These are phyloP conservation scores for Cheilosia scutellata DNA, from an alignment of 2,888 invertebrate genomes.

Conservation along the genomic window DNA sequence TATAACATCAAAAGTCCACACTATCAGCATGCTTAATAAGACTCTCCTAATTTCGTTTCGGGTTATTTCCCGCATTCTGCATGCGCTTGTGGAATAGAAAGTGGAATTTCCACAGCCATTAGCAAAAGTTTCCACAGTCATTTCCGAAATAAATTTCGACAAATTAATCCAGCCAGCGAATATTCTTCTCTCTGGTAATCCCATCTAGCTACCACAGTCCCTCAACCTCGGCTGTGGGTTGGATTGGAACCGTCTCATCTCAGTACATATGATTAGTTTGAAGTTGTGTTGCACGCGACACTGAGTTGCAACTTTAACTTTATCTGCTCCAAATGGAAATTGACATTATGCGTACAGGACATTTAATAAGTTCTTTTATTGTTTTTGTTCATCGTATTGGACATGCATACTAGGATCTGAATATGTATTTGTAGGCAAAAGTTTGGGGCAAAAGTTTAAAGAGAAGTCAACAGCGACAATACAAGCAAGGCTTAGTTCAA, in stretches of 20 bases:
- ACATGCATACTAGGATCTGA: background rate
- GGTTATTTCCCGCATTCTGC: conserved; percentile 43
- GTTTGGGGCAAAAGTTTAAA: too few species aligned
- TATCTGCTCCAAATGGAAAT: background rate
- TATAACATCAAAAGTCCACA: conserved; percentile 46
- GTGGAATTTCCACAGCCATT: conserved; percentile 41
- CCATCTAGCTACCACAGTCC: background rate
- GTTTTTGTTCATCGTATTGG: background rate
- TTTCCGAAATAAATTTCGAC: conserved; percentile 42
- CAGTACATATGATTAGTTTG: conserved; percentile 15
- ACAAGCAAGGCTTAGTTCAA: too few species aligned
- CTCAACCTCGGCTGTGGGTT: background rate
- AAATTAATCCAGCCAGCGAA: background rate
- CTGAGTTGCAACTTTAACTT: background rate
- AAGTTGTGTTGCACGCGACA: background rate
- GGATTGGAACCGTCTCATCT: background rate
- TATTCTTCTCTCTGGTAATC: background rate
- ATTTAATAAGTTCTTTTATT: background rate
- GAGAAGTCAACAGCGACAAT: too few species aligned
- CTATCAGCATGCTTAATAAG: conserved; percentile 53
- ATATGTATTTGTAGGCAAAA: background rate
- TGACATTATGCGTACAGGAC: background rate
- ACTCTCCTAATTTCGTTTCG: conserved; percentile 54
- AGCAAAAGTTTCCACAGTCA: conserved; percentile 27
- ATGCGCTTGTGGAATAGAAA: conserved; percentile 49